These are phyloP conservation scores for Gymnorhina tibicen DNA, from an alignment of 2,113 vertebrate genomes.

Conservation along the genomic window DNA sequence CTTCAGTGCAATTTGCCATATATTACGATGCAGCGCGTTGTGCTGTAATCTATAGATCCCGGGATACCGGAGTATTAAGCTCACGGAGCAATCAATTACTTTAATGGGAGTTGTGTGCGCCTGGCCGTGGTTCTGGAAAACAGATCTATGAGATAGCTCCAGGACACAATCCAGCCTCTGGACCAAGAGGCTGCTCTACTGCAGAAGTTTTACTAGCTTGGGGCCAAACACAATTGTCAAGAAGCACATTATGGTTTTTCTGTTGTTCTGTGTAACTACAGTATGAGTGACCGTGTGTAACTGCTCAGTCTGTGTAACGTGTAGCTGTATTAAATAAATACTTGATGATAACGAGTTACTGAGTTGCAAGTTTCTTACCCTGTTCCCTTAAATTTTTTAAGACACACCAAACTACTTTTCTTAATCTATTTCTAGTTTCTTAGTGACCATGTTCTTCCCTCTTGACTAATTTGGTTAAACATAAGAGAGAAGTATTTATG, in stretches of 20 bases:
- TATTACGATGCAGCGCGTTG: neutral
- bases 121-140: neutral
- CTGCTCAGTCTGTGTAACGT: neutral
- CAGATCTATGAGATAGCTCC: conserved; percentile 20
- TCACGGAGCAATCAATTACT: conserved; percentile 11
- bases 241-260: neutral
- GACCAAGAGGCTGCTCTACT: neutral
- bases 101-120: conserved; percentile 18
- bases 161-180: conserved; percentile 13
- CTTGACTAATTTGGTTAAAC: neutral
- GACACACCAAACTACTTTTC: neutral
- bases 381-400: neutral
- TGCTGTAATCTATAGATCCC: neutral
- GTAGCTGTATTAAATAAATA: neutral
- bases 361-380: neutral
- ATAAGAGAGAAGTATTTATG: neutral
- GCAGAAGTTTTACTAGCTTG: neutral
- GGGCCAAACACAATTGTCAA: neutral
- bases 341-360: neutral
- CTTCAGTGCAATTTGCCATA: neutral
- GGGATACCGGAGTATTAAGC: neutral
- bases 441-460: neutral
- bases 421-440: neutral
- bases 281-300: neutral
- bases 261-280: neutral